phyloP scores from a whole-genome alignment of 1,140 invertebrate genomes.

The Geopemphigus sp. region DNA sequence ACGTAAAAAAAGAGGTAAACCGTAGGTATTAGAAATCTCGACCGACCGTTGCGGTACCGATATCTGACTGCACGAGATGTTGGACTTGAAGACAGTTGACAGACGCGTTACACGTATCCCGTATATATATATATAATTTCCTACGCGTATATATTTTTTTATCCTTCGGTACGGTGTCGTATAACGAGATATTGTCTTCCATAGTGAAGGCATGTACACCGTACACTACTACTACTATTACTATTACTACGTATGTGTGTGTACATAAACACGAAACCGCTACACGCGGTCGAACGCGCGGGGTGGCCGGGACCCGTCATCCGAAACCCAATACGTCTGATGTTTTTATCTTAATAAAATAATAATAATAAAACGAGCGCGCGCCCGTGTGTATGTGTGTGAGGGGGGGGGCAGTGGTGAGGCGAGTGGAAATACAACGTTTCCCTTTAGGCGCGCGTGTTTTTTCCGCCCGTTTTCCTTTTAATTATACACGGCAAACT shows the following conservation, averaged over 20 bases:
- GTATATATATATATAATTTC: background rate
- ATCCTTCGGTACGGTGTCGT: slow-evolving; percentile 34
- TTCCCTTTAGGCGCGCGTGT: slow-evolving; percentile 25
- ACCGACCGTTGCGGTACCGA: background rate
- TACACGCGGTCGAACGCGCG: slow-evolving; percentile 4
- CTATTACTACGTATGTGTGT: no score
- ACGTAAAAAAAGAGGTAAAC: background rate
- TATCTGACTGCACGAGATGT: background rate
- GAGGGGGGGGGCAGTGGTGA: no score
- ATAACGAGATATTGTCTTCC: slow-evolving; percentile 46
- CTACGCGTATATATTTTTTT: background rate
- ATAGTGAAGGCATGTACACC: no score
- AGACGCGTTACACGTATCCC: slow-evolving; percentile 11
- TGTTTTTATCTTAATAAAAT: slow-evolving; percentile 37
- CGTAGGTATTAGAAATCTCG: slow-evolving; percentile 6
- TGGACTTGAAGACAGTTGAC: slow-evolving; percentile 28
- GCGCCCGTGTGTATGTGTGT: no score
- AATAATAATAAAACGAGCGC: slow-evolving; percentile 24
- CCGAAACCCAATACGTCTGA: slow-evolving; percentile 47
- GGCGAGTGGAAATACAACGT: background rate
- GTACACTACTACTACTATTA: no score
- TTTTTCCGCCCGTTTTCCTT: slow-evolving; percentile 48
- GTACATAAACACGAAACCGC: slow-evolving; percentile 25
- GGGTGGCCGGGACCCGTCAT: slow-evolving; percentile 38
- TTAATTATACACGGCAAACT: slow-evolving; percentile 45